A percentile compares a stretch with the other conserved stretches of the same genome.
phyloP scores from a whole-genome alignment of 1,140 invertebrate species.

The Contarinia nasturtii region DNA sequence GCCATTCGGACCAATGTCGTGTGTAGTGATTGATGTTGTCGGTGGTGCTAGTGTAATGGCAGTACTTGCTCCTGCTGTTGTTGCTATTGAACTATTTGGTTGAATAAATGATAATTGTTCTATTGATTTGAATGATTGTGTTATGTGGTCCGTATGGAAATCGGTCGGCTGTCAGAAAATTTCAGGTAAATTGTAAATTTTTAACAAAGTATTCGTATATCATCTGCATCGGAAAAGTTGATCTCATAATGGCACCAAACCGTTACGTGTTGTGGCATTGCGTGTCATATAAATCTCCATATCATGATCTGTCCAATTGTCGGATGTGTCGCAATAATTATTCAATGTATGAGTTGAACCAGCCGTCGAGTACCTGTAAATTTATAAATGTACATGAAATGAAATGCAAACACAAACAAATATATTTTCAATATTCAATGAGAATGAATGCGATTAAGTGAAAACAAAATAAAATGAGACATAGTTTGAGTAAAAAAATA shows the following conservation, averaged over 20 bases:
- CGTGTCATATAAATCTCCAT: conserved; percentile 89
- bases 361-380: conserved; percentile 39
- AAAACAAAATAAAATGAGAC: not conserved
- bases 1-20: no score
- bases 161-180: not conserved
- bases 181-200: no score
- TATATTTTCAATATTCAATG: not conserved
- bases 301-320: conserved; percentile 89
- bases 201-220: no score
- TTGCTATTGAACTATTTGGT: conserved; percentile 12
- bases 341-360: conserved; percentile 62
- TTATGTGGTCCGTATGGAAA: not conserved
- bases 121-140: not conserved
- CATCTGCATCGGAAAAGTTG: conserved; percentile 7
- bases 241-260: conserved; percentile 60
- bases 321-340: conserved; percentile 68
- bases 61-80: conserved; percentile 14
- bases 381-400: not conserved
- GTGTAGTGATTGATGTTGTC: conserved; percentile 6
- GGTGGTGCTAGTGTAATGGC: conserved; percentile 13
- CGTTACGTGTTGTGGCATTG: conserved; percentile 68
- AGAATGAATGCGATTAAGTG: not conserved
- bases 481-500: not conserved
- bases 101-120: not conserved
- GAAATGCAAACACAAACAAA: not conserved